These are phyloP conservation scores for Tridacna gigas DNA, from an alignment of 2,888 invertebrate species.

Conservation along the genomic window DNA sequence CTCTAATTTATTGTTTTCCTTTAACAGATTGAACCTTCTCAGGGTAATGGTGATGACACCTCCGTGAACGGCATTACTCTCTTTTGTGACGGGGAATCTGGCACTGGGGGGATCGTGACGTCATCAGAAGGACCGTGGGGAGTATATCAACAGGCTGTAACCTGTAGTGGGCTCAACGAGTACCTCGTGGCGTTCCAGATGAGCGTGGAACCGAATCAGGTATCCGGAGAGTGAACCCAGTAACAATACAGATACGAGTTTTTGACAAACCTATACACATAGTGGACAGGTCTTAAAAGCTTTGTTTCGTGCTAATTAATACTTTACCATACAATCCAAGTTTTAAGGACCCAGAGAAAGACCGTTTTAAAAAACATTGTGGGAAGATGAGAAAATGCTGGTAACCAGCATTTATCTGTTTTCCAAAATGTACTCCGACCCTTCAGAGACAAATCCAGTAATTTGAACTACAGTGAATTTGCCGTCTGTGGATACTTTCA, in stretches of 20 bases:
- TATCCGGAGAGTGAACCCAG: background rate
- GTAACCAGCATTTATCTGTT: background rate
- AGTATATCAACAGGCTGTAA: too few relatives aligned
- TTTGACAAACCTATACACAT: too few relatives aligned
- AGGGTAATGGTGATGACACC: slow-evolving; percentile 18
- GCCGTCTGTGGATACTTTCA: too few relatives aligned
- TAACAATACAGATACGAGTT: too few relatives aligned
- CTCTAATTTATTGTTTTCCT: background rate
- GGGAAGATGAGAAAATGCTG: background rate
- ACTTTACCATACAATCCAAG: too few relatives aligned
- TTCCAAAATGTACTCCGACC: too few relatives aligned
- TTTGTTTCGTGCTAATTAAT: too few relatives aligned
- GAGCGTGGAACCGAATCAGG: slow-evolving; percentile 12
- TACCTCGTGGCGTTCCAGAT: slow-evolving; percentile 21
- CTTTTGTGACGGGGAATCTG: background rate
- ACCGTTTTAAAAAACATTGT: background rate
- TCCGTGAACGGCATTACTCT: slow-evolving; percentile 7
- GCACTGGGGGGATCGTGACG: background rate
- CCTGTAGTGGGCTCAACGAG: background rate
- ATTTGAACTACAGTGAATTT: too few relatives aligned
- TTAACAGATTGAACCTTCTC: slow-evolving; percentile 9
- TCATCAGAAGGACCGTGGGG: slow-evolving; percentile 13
- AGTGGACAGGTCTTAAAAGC: too few relatives aligned
- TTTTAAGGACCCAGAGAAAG: too few relatives aligned
- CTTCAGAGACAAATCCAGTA: too few relatives aligned